Evolutionary conservation across 1,140 invertebrate species (phyloP).

Genomic region (Probaryconus sp.): DNA sequence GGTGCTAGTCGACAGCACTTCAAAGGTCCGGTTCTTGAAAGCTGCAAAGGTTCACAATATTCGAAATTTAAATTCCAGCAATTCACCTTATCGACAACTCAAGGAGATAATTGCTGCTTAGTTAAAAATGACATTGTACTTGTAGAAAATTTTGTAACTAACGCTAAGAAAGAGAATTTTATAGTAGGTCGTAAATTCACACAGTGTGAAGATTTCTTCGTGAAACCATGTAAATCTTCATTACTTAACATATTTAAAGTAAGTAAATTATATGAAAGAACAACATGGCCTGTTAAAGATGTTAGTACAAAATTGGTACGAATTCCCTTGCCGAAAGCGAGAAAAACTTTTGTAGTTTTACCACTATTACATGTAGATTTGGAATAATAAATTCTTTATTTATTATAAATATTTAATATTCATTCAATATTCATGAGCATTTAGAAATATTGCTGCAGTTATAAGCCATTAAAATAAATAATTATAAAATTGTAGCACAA

Average conservation of each 20-base stretch:
- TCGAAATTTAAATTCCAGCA: not conserved
- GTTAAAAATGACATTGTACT: conserved; percentile 6
- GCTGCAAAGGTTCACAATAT: conserved; percentile 6
- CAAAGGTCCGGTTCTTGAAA: not conserved
- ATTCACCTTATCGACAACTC: not conserved
- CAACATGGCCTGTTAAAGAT: conserved; percentile 3
- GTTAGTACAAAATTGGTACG: no score
- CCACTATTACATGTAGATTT: no score
- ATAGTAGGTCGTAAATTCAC: conserved; percentile 12
- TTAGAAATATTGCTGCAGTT: no score
- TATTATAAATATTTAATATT: no score
- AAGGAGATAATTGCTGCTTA: conserved; percentile 17
- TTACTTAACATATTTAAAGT: conserved; percentile 8
- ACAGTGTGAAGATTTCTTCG: conserved; percentile 16
- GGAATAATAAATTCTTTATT: no score
- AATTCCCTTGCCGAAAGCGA: no score
- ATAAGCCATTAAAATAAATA: no score
- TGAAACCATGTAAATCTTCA: conserved; percentile 18
- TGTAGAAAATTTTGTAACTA: conserved; percentile 15
- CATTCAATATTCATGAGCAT: no score
- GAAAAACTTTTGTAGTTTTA: no score
- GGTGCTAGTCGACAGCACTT: not conserved
- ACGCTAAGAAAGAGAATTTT: not conserved
- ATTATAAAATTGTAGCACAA: no score
- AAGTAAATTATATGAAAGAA: conserved; percentile 5